Evolutionary conservation across 2,888 invertebrate genomes (phyloP).

Genomic region (Aradus depressus): DNA sequence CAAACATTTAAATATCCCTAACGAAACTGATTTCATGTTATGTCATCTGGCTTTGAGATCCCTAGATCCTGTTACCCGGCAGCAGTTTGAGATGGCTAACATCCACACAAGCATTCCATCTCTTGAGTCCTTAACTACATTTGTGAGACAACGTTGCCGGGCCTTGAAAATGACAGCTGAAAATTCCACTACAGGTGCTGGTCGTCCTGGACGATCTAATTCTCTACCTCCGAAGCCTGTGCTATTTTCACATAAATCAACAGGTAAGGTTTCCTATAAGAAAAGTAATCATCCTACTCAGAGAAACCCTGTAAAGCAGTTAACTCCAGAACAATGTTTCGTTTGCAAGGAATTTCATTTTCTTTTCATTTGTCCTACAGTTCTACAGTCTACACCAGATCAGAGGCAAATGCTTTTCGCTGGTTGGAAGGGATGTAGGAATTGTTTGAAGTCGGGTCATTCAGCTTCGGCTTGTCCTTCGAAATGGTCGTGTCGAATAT

Average conservation of each 20-base stretch:
- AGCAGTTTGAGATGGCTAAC: slow-evolving; percentile 13
- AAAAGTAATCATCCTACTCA: no score
- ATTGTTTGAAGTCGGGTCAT: slow-evolving; percentile 2
- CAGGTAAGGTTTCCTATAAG: no score
- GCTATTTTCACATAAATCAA: no score
- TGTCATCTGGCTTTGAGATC: slow-evolving; percentile 11
- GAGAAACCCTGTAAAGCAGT: no score
- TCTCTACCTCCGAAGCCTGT: no score
- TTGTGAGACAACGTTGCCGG: slow-evolving; percentile 7
- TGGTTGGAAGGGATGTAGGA: neutral
- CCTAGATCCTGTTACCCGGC: slow-evolving; percentile 5
- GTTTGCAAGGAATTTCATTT: neutral
- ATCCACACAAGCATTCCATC: neutral
- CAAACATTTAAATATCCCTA: neutral
- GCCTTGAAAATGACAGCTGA: neutral
- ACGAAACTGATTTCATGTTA: slow-evolving; percentile 14
- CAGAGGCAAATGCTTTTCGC: neutral
- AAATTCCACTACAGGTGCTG: no score
- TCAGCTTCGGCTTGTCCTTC: neutral
- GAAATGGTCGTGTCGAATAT: neutral
- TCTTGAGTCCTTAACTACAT: slow-evolving; percentile 9
- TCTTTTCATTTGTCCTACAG: slow-evolving; percentile 2
- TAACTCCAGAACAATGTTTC: no score
- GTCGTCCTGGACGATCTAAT: no score
- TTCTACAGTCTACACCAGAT: neutral